Conservation (phyloP, 2,797 vertebrate genomes). For the Semaprochilodus insignis region DNA sequence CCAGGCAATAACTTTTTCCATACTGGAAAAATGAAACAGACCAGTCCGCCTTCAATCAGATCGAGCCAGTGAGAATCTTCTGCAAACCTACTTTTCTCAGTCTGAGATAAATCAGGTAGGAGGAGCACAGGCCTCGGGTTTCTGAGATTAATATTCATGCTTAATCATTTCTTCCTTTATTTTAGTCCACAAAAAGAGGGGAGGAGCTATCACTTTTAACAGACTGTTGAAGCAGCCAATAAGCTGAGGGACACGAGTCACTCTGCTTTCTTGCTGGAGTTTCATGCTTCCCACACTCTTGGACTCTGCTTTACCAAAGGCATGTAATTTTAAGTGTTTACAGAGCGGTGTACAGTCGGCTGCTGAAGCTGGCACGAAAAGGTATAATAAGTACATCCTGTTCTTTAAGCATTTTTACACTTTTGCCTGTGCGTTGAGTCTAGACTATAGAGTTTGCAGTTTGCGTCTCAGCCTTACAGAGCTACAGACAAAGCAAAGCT, state of each 20-base stretch:
- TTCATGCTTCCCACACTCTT: conserved; percentile 52
- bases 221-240: conserved; percentile 46
- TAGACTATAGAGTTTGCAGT: conserved; percentile 16
- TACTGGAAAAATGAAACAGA: conserved; percentile 34
- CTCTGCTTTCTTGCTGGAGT: conserved; percentile 26
- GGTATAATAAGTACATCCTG: conserved; percentile 1
- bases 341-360: conserved; percentile 31
- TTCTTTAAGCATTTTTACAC: conserved; percentile 29
- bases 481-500: conserved; percentile 31
- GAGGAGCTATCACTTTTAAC: conserved; percentile 57
- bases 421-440: conserved; percentile 9
- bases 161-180: conserved; percentile 13
- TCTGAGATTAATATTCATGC: conserved; percentile 41
- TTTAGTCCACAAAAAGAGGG: conserved; percentile 52
- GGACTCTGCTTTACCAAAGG: conserved; percentile 39
- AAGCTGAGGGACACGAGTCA: conserved; percentile 23
- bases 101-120: conserved; percentile 8
- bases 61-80: neutral
- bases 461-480: conserved; percentile 40
- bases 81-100: conserved; percentile 2
- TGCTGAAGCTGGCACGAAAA: conserved; percentile 34
- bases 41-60: conserved; percentile 1
- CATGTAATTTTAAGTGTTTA: conserved; percentile 56
- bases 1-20: conserved; percentile 66
- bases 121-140: conserved; percentile 15